A percentile compares a stretch with the other conserved stretches of the same genome.
phyloP scores from a whole-genome alignment of 2,797 vertebrate genomes.

The Holocentrus rufus region DNA sequence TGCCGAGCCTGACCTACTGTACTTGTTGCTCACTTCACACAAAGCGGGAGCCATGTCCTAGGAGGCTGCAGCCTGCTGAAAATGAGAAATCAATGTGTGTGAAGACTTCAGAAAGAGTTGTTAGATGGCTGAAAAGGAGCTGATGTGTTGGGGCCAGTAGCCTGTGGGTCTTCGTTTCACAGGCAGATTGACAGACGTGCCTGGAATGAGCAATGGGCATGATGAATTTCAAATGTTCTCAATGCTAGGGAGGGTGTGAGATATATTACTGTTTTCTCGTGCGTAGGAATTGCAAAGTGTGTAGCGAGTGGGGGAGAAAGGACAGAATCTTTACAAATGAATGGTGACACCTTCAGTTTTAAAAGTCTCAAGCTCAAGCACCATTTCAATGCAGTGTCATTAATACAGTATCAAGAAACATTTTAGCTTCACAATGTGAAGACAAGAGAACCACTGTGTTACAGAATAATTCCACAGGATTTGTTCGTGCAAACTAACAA shows the following conservation, averaged over 20 bases:
- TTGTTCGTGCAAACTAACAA: slow-evolving; percentile 18
- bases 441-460: not conserved
- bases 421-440: slow-evolving; percentile 27
- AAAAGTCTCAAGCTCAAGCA: slow-evolving; percentile 4
- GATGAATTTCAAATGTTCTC: slow-evolving; percentile 64
- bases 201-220: slow-evolving; percentile 50
- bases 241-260: slow-evolving; percentile 41
- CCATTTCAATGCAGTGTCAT: not conserved
- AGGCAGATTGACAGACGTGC: slow-evolving; percentile 67
- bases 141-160: slow-evolving; percentile 67
- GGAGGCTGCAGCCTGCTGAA: slow-evolving; percentile 50
- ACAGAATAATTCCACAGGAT: not conserved
- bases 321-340: slow-evolving; percentile 1
- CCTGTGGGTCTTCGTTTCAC: slow-evolving; percentile 73
- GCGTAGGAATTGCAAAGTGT: slow-evolving; percentile 17
- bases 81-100: slow-evolving; percentile 62
- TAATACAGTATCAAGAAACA: not conserved
- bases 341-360: not conserved
- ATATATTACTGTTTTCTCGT: slow-evolving; percentile 34
- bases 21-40: slow-evolving; percentile 47
- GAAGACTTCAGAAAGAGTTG: slow-evolving; percentile 68
- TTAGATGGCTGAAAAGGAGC: slow-evolving; percentile 63
- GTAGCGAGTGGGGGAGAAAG: not conserved
- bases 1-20: slow-evolving; percentile 31
- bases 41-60: slow-evolving; percentile 32